A percentile compares a stretch with the other conserved stretches of the same genome.
Evolutionary conservation across 2,113 vertebrate genomes (phyloP).

Genomic region (Hyaena hyaena): DNA sequence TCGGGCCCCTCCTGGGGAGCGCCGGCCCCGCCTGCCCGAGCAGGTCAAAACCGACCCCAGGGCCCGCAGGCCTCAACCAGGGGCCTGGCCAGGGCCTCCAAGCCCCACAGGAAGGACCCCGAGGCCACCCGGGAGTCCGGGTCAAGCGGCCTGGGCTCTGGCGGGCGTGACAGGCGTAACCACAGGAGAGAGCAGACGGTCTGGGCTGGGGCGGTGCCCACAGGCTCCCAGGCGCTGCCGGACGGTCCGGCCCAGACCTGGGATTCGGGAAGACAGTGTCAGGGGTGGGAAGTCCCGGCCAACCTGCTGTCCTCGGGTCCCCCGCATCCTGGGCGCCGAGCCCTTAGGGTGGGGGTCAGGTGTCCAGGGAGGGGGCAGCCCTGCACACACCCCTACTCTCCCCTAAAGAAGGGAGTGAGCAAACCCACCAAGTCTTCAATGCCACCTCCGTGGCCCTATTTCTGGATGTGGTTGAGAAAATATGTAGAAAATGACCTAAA

Average conservation of each 20-base stretch:
- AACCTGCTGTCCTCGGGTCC: background rate
- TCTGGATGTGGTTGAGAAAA: background rate
- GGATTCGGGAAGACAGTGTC: background rate
- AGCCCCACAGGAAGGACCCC: background rate
- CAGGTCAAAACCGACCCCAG: background rate
- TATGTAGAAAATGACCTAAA: background rate
- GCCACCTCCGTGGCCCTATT: background rate
- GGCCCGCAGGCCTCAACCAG: background rate
- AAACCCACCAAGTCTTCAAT: background rate
- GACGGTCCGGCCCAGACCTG: background rate
- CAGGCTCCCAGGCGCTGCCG: background rate
- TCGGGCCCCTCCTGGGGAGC: too few species aligned
- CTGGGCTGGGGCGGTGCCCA: background rate
- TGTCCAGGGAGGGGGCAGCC: background rate
- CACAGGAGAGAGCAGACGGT: background rate
- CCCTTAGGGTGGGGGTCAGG: background rate
- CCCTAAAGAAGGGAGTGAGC: too few species aligned
- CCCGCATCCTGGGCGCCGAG: fast-evolving
- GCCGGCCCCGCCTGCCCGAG: too few species aligned
- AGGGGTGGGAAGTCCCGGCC: background rate
- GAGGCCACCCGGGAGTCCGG: background rate
- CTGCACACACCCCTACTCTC: fast-evolving
- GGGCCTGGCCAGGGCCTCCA: background rate
- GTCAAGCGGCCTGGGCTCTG: background rate
- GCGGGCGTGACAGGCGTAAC: background rate